phyloP scores from a whole-genome alignment of 2,888 invertebrate genomes.

The Caradrina kadenii region DNA sequence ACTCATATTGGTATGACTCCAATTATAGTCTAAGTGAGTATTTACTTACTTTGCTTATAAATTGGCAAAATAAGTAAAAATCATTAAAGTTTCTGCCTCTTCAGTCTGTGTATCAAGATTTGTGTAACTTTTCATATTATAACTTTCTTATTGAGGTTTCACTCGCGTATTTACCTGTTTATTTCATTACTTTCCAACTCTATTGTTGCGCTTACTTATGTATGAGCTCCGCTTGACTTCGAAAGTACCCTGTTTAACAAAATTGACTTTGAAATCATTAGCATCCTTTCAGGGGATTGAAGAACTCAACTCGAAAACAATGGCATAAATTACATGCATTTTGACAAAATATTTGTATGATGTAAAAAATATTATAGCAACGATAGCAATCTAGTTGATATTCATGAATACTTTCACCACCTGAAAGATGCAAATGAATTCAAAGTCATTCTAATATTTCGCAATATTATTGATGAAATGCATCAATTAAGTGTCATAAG shows the following conservation, averaged over 20 bases:
- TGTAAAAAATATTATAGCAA: background rate
- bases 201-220: background rate
- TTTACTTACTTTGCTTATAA: background rate
- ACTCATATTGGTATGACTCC: background rate
- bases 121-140: slow-evolving; percentile 2
- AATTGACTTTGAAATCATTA: slow-evolving; percentile 9
- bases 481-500: slow-evolving; percentile 47
- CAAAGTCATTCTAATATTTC: slow-evolving; percentile 18
- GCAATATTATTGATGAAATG: slow-evolving; percentile 35
- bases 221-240: slow-evolving; percentile 14
- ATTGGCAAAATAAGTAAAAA: background rate
- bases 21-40: background rate
- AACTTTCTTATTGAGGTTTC: slow-evolving; percentile 7
- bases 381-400: background rate
- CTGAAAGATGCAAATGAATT: slow-evolving; percentile 22
- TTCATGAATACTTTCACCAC: slow-evolving; percentile 10
- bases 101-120: background rate
- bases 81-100: background rate
- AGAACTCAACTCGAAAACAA: background rate
- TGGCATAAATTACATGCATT: too few relatives aligned
- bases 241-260: slow-evolving; percentile 9
- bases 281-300: background rate
- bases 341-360: too few relatives aligned
- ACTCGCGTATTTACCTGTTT: background rate
- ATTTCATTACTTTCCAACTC: background rate